Evolutionary conservation across 2,797 vertebrate genomes (phyloP).

Genomic region (Apogon hyalosoma): DNA sequence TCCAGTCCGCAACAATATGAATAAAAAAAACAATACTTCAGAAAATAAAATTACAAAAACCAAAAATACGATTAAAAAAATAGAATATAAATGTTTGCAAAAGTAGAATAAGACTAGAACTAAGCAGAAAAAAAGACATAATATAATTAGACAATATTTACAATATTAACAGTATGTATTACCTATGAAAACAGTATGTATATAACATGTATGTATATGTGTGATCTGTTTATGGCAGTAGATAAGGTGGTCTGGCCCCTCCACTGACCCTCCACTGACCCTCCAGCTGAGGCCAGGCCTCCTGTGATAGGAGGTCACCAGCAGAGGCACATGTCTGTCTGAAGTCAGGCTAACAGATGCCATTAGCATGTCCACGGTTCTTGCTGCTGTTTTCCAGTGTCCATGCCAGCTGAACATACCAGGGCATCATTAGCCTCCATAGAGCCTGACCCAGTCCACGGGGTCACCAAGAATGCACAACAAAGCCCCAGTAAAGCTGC

Average conservation of each 20-base stretch:
- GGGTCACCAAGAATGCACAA: slow-evolving; percentile 71
- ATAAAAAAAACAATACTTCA: too few species aligned
- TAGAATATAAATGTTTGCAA: too few species aligned
- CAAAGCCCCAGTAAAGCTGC: slow-evolving; percentile 68
- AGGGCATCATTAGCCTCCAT: slow-evolving; percentile 68
- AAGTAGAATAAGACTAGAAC: too few species aligned
- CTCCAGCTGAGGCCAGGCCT: slow-evolving; percentile 18
- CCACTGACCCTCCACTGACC: too few species aligned
- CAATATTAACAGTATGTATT: too few species aligned
- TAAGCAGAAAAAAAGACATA: too few species aligned
- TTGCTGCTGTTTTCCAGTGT: slow-evolving; percentile 75
- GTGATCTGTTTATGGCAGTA: slow-evolving; percentile 87
- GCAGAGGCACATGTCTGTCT: slow-evolving; percentile 86
- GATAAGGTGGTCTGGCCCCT: slow-evolving; percentile 88
- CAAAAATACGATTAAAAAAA: too few species aligned
- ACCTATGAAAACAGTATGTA: too few species aligned
- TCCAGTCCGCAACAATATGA: too few species aligned
- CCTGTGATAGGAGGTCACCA: slow-evolving; percentile 88
- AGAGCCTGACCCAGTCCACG: slow-evolving; percentile 58
- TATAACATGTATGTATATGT: slow-evolving; percentile 4
- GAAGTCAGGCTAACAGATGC: too few species aligned
- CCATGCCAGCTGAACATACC: slow-evolving; percentile 75
- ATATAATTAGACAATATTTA: too few species aligned
- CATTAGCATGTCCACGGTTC: slow-evolving; percentile 85
- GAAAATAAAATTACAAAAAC: too few species aligned